These are phyloP conservation scores for Armadillidium nasatum DNA, from an alignment of 1,140 invertebrate genomes.

Conservation along the genomic window DNA sequence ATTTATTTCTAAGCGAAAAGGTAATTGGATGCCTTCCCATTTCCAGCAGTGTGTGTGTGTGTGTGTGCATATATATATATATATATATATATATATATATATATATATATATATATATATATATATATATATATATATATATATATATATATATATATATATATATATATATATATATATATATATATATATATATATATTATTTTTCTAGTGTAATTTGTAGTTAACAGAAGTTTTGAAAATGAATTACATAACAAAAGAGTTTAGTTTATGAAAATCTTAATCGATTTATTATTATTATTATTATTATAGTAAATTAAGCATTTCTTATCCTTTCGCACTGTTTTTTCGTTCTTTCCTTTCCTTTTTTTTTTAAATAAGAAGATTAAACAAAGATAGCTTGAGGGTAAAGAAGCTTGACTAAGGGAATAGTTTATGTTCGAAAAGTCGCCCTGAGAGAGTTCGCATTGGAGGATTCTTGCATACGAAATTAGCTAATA, in stretches of 20 bases:
- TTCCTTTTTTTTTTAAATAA: neutral
- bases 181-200: neutral
- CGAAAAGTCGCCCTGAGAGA: neutral
- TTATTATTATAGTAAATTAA: no score
- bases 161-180: slow-evolving; percentile 4
- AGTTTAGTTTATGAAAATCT: no score
- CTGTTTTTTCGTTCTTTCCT: neutral
- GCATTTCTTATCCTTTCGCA: no score
- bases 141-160: neutral
- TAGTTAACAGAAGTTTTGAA: no score
- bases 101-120: slow-evolving; percentile 1
- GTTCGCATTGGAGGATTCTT: neutral
- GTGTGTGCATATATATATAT: slow-evolving; percentile 10
- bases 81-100: slow-evolving; percentile 7
- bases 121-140: neutral
- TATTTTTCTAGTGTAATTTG: no score
- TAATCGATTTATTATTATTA: no score
- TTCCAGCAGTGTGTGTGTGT: neutral
- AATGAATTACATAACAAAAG: no score
- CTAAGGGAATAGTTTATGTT: no score
- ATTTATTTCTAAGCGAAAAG: no score
- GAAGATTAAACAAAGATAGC: neutral
- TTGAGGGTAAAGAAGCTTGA: neutral
- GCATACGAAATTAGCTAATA: neutral
- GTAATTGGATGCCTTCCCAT: no score